phyloP scores from a whole-genome alignment of 2,888 invertebrate genomes.

The Aphodius sticticus region DNA sequence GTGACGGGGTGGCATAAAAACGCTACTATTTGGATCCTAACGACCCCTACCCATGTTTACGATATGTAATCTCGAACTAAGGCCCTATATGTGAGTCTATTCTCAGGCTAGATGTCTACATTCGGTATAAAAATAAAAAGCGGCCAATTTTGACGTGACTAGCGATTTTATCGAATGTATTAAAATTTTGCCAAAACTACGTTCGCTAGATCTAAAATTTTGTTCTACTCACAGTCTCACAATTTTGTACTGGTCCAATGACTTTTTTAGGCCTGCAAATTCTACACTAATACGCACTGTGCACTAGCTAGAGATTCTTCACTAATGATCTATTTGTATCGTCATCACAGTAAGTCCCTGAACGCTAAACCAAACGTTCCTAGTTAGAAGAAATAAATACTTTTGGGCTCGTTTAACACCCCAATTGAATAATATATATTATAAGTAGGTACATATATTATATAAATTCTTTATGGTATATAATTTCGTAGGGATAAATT shows the following conservation, averaged over 20 bases:
- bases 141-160: constrained; percentile 10
- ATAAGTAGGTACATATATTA: background rate
- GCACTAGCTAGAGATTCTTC: constrained; percentile 25
- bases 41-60: constrained; percentile 8
- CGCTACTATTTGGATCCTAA: constrained; percentile 26
- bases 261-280: constrained; percentile 41
- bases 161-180: background rate
- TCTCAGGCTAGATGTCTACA: background rate
- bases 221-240: constrained; percentile 46
- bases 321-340: constrained; percentile 40
- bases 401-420: background rate
- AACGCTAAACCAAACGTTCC: constrained; percentile 40
- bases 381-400: constrained; percentile 37
- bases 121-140: constrained; percentile 12
- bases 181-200: constrained; percentile 11
- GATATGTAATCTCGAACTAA: constrained; percentile 4
- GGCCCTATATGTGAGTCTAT: constrained; percentile 9
- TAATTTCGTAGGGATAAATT: background rate
- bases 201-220: constrained; percentile 4
- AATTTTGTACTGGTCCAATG: constrained; percentile 52
- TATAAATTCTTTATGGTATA: background rate
- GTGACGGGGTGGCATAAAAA: constrained; percentile 43
- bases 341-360: constrained; percentile 50
- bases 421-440: background rate
- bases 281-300: constrained; percentile 13